Evolutionary conservation across 2,797 vertebrate genomes (phyloP), one percentile per base, ranked within the genome.

Genomic region (Neoniphon sammara): DNA sequence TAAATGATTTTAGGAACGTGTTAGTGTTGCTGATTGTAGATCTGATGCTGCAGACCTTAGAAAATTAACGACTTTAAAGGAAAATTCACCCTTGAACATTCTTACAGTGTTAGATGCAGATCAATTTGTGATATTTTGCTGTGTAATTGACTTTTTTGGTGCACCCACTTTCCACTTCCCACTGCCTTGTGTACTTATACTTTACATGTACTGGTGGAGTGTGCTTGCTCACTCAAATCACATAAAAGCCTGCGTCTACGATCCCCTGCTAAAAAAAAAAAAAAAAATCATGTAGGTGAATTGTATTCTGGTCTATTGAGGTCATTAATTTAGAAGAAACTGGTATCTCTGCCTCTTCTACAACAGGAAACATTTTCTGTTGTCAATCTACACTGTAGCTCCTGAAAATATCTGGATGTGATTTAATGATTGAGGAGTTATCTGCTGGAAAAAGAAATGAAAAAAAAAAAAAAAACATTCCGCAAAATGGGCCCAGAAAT

Each of bases 401-500:
- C n/a, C n/a, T n/a, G n/a, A n/a, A n/a, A n/a, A n/a, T n/a, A n/a
- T n/a, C n/a, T n/a, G n/a, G n/a, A n/a, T n/a, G n/a, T n/a, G n/a
- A n/a, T n/a, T n/a, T 10, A 9, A 11, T 10, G 5, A 39, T 10
- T 39, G 36, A 10, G 8, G 8, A 10, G 36, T 36, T 36, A 36
- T 36, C 10, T 8, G 7, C 8, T 2, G 5, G 7, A 36, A 7
- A 2, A 52, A 9, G 8, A 21, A 52, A 21, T 8, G 23, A 9
- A 20, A 18, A 9, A 52, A 52, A 52, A 1, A 21, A 9, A 52
- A n/a, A 18, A 50, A 50, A 7, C n/a, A 20, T n/a, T n/a, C n/a
- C n/a, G n/a, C n/a, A n/a, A n/a, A 50, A 50, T 50, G 18, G n/a
- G 18, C 47, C 47, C 47, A 50, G 47, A 50, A 50, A 50, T n/a